A percentile compares a stretch with the other conserved stretches of the same genome.
Evolutionary conservation across 2,113 vertebrate species (phyloP).

Genomic region (Furnarius figulus): DNA sequence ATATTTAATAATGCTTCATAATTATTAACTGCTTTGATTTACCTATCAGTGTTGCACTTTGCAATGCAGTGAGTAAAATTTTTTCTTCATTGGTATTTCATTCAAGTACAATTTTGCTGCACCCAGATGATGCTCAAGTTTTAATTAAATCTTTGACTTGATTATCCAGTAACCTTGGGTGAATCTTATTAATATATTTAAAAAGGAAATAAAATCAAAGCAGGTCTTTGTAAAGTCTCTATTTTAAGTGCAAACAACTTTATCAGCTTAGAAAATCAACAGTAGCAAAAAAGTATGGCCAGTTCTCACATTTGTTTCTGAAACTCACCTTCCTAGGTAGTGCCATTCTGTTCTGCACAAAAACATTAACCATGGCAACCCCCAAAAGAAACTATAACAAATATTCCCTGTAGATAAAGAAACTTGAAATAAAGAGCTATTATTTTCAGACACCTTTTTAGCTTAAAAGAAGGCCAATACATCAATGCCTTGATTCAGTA

Average conservation of each 20-base stretch:
- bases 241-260: neutral
- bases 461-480: neutral
- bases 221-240: neutral
- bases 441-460: neutral
- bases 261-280: neutral
- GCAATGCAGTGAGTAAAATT: fast-evolving
- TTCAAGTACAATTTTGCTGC: neutral
- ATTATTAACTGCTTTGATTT: neutral
- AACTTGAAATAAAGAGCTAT: neutral
- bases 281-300: neutral
- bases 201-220: neutral
- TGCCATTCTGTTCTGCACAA: neutral
- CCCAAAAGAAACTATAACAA: neutral
- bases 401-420: neutral
- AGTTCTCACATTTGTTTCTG: neutral
- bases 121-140: neutral
- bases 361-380: neutral
- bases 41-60: neutral
- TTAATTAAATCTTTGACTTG: neutral
- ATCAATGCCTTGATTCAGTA: neutral
- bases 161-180: neutral
- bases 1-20: neutral
- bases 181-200: neutral
- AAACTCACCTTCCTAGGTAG: neutral
- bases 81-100: neutral